Conservation (phyloP, 1,140 invertebrate species). For the Drosophila carrolli region DNA sequence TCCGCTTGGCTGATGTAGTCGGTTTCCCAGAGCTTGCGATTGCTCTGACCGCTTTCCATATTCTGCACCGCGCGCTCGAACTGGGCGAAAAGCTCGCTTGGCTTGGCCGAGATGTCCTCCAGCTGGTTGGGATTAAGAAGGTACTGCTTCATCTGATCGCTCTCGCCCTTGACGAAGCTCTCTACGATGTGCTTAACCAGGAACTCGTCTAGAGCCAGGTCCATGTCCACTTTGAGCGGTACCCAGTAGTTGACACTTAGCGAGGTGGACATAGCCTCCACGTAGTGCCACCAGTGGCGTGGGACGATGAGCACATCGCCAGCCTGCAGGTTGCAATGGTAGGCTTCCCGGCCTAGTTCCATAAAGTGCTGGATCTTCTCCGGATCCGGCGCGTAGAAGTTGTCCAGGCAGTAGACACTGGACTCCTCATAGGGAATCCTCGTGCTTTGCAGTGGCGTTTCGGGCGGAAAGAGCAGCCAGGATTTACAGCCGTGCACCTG, state of each 20-base stretch:
- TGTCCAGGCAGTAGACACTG: conserved; percentile 95
- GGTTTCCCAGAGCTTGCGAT: conserved; percentile 38
- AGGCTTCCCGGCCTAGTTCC: conserved; percentile 55
- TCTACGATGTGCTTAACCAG: conserved; percentile 77
- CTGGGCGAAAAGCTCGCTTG: conserved; percentile 53
- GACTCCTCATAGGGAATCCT: conserved; percentile 98
- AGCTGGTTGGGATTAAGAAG: conserved; percentile 80
- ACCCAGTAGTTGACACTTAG: conserved; percentile 96
- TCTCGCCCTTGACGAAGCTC: conserved; percentile 61
- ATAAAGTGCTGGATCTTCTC: conserved; percentile 25
- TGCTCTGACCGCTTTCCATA: conserved; percentile 12
- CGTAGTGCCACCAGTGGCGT: conserved; percentile 98
- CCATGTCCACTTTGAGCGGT: conserved; percentile 87
- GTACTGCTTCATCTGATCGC: conserved; percentile 47
- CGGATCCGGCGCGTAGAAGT: conserved; percentile 88
- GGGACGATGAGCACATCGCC: conserved; percentile 96
- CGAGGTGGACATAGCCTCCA: conserved; percentile 90
- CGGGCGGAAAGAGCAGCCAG: conserved; percentile 97
- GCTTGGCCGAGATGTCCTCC: conserved; percentile 29
- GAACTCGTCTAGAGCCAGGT: conserved; percentile 71
- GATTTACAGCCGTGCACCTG: conserved; percentile 96
- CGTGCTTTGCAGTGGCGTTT: conserved; percentile 90
- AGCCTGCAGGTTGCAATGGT: conserved; percentile 89
- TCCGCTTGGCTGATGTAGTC: conserved; percentile 45
- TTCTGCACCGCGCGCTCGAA: conserved; percentile 52